Base-by-base conservation (phyloP, 2,888 invertebrate genomes). In the Cheilosia urbana region DNA sequence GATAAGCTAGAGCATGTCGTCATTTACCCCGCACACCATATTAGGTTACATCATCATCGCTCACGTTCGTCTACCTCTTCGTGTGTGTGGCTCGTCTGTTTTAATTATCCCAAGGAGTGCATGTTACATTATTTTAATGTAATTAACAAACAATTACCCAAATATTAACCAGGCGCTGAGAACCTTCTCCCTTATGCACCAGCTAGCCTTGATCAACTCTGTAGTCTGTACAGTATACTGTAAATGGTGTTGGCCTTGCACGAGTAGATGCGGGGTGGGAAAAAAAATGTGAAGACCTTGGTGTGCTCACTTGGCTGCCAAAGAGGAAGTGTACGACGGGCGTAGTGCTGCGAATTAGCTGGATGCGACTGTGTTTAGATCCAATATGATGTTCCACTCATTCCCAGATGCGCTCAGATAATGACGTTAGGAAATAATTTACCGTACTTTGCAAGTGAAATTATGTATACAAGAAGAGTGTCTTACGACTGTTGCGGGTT, bases 91-190 rank as follows among this genome's bases (percentile, higher is more conserved):
- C 37, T 49, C 77, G 68, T 68, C 72, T 68, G 72, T 42, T 73
- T 72, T 78, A 77, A 83, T 83, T 83, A 78, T 83, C 47, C 51
- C 57, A 62, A 73, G 62, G 77, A 77, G 77, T 78, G 72, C 78
- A 78, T 83, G 57, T 73, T 83, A 78, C 72, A 83, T 42, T 78
- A 73, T 83, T 83, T 78, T 78, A 73, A 73, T 68, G 68, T 73
- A 73, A 83, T 83, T 83, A 78, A 83, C 78, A 78, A 78, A 83
- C 83, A 83, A 73, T 78, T 83, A 78, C 78, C 78, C 62, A 42
- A 73, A 78, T 82, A 68, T 51, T 53, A 63, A 45, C 17, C 55
- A n/a, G 55, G n/a, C 42, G 47, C 9, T 13, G 6, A 60, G 60
- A 42, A 47, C 24, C 49, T 9, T 30, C 51, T n/a, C 34, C 27